These are phyloP conservation scores for Sinocyclocheilus anshuiensis DNA, from an alignment of 2,113 vertebrate genomes.

Conservation along the genomic window DNA sequence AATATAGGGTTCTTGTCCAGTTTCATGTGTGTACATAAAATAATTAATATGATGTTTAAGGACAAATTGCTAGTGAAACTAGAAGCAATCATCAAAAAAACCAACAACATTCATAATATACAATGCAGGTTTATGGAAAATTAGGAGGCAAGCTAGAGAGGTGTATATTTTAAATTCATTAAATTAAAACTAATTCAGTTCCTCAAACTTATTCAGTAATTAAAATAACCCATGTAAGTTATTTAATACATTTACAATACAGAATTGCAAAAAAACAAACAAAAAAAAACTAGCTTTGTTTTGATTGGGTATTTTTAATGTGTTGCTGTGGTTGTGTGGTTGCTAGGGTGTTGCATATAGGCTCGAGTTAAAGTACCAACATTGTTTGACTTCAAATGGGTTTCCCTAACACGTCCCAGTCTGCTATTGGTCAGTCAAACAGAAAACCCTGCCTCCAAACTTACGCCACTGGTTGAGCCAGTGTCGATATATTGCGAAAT, in stretches of 20 bases:
- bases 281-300: too few species aligned
- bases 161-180: background rate
- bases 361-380: background rate
- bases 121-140: background rate
- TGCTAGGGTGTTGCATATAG: background rate
- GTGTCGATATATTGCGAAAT: background rate
- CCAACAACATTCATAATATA: background rate
- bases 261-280: background rate
- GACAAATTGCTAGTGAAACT: background rate
- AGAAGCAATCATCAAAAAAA: background rate
- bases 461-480: background rate
- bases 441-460: background rate
- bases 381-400: background rate
- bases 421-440: background rate
- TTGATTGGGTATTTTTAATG: too few species aligned
- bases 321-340: background rate
- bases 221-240: background rate
- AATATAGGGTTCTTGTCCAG: background rate
- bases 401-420: background rate
- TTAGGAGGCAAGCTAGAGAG: too few species aligned
- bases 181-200: background rate
- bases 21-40: background rate
- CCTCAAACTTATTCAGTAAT: background rate
- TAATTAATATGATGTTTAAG: background rate
- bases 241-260: background rate